Percentiles rank a stretch among this genome's conserved stretches.
Conservation (phyloP, 2,797 vertebrate genomes). For the Staurois parvus region DNA sequence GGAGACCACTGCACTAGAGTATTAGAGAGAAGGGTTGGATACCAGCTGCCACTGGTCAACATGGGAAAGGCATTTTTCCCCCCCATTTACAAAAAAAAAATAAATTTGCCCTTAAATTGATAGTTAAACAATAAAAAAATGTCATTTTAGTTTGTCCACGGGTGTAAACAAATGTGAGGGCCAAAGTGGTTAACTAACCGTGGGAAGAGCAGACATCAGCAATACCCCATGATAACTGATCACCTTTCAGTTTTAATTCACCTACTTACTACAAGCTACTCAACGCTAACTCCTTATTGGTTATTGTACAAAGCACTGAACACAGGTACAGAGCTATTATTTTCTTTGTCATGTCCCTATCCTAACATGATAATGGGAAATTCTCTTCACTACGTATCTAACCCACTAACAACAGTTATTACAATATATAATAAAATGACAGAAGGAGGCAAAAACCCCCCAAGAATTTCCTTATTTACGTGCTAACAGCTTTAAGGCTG, state of each 20-base stretch:
- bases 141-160: no score
- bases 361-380: not conserved
- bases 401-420: not conserved
- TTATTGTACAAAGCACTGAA: not conserved
- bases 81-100: no score
- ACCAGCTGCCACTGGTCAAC: no score
- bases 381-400: not conserved
- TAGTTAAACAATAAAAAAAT: no score
- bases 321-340: not conserved
- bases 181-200: no score
- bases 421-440: not conserved
- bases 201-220: no score
- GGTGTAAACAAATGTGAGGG: no score
- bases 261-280: not conserved
- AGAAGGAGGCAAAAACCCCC: slow-evolving; percentile 20
- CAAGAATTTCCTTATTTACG: slow-evolving; percentile 19
- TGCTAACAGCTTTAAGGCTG: slow-evolving; percentile 18
- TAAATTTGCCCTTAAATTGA: no score
- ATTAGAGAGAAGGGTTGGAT: no score
- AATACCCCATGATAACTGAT: no score
- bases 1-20: no score
- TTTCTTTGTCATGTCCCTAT: not conserved
- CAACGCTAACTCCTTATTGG: not conserved
- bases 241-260: not conserved
- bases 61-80: no score